Evolutionary conservation across 2,888 invertebrate species (phyloP).

Genomic region (Chrysina gloriosa): DNA sequence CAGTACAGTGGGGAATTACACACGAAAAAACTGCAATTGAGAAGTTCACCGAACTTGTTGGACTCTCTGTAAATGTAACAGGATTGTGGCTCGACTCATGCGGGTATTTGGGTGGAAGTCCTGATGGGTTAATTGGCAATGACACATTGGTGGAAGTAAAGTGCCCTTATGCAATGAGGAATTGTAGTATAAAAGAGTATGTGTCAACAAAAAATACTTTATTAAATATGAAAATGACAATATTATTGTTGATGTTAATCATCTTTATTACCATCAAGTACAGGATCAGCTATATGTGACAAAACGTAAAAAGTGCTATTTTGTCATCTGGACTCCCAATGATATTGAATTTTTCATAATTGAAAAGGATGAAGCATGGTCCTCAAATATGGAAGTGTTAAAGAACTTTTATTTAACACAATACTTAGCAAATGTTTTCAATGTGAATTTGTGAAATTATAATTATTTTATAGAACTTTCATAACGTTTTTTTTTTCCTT

Average conservation of each 20-base stretch:
- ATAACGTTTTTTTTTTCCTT: too few relatives aligned
- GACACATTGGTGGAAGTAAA: constrained; percentile 32
- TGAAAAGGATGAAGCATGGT: background rate
- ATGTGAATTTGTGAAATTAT: too few relatives aligned
- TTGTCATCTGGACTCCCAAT: background rate
- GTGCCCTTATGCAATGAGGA: constrained; percentile 6
- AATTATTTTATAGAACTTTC: too few relatives aligned
- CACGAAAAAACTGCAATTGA: constrained; percentile 33
- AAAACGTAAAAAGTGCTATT: background rate
- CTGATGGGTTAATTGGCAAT: constrained; percentile 39
- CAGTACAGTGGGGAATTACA: constrained; percentile 37
- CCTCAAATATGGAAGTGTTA: constrained; percentile 40
- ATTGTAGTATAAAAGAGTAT: background rate
- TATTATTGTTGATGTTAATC: background rate
- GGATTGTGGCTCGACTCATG: constrained; percentile 40
- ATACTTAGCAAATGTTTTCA: background rate
- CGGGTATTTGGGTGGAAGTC: constrained; percentile 42
- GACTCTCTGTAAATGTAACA: constrained; percentile 3
- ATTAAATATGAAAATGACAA: background rate
- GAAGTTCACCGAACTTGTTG: constrained; percentile 6
- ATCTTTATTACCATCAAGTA: constrained; percentile 15
- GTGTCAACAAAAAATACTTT: constrained; percentile 3
- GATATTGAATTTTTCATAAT: background rate
- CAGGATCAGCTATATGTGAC: background rate
- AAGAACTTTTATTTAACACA: background rate